These are phyloP conservation scores for Nyctibius bracteatus DNA, from an alignment of 2,113 vertebrate species.

Conservation along the genomic window DNA sequence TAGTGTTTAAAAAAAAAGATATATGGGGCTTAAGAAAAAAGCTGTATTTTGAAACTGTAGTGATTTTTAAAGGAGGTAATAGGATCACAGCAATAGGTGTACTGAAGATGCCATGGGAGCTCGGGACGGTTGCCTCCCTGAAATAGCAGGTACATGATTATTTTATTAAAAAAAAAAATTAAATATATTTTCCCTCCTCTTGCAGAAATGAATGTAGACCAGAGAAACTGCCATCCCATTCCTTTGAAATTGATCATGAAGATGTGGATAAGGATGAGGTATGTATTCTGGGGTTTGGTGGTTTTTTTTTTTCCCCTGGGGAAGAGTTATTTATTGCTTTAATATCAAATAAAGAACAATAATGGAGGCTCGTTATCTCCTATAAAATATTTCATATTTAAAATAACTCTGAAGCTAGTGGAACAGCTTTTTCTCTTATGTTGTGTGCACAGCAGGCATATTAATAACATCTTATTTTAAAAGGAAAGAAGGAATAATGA, in stretches of 20 bases:
- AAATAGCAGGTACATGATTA: background rate
- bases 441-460: background rate
- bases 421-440: background rate
- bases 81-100: background rate
- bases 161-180: background rate
- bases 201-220: conserved; percentile 84
- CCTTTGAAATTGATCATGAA: conserved; percentile 97
- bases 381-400: background rate
- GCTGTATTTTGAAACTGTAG: background rate
- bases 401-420: background rate
- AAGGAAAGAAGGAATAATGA: background rate
- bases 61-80: background rate
- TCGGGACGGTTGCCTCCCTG: background rate
- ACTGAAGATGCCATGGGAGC: background rate
- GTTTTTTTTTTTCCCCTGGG: background rate
- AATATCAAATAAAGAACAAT: background rate
- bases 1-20: background rate
- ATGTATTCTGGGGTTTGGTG: conserved; percentile 15
- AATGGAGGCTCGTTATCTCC: background rate
- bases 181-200: background rate
- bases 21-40: background rate
- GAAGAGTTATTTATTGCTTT: background rate
- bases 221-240: conserved; percentile 94
- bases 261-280: conserved; percentile 98
- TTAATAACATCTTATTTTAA: background rate